Evolutionary conservation across 2,113 vertebrate species (phyloP), one percentile per base, ranked within the genome.

Genomic region (Carassius carassius): DNA sequence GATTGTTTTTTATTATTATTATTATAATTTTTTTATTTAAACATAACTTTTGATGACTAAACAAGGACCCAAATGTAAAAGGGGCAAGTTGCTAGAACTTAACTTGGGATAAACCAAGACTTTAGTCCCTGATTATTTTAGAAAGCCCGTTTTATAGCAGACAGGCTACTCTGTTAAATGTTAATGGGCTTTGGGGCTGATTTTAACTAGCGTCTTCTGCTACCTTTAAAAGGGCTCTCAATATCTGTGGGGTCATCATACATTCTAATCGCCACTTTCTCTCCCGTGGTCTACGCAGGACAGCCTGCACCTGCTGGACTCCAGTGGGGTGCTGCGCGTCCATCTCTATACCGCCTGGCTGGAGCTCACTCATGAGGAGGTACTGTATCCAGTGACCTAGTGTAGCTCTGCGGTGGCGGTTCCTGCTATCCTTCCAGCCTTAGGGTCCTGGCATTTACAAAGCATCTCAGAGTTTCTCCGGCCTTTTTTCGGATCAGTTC

Each of bases 341-440:
- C 93, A 93, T 81, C 92, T 95, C 91, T 95, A 93, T 93, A 95
- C 93, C 65, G 93, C 93, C 92, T 95, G 94, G 94, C 93, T 95
- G 95, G 94, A 95, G 91, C 94, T 94, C 92, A 89, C 90, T 90
- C 94, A 93, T 89, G 95, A 95, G 92, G 94, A 95, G 94, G 94
- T 95, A 95, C 93, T 89, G 86, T 83, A 92, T 90, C 91, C 92
- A 91, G 90, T 93, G 51, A 91, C 86, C 87, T 93, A 92, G 92
- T 91, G 78, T 86, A 86, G 88, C 81, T 88, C 75, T 87, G 60
- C 35, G 75, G 84, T 88, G 87, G 70, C 44, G 81, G 84, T 88
- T 73, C 69, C 32, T 84, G n/a, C 78, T 56, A 44, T 69, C 67
- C 16, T 32, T 76, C 35, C 62, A 47, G 13, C 19, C 54, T 79